Evolutionary conservation across 2,113 vertebrate genomes (phyloP).

Genomic region (Phoxinus phoxinus): DNA sequence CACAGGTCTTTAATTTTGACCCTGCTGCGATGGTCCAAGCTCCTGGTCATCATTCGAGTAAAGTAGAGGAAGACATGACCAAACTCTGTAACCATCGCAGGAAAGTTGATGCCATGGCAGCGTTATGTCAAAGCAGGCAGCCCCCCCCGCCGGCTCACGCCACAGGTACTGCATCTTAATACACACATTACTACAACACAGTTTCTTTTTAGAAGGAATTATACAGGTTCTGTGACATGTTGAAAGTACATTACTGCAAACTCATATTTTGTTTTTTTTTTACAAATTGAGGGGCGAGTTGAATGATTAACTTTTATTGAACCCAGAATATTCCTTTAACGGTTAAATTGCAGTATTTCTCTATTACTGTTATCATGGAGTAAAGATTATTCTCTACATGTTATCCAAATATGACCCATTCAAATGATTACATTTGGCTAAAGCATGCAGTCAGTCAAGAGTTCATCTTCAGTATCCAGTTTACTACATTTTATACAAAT

Average conservation of each 20-base stretch:
- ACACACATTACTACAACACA: not conserved
- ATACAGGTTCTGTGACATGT: not conserved
- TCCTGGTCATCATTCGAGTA: constrained; percentile 79
- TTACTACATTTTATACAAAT: not conserved
- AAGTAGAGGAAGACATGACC: constrained; percentile 93
- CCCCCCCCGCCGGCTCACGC: constrained; percentile 69
- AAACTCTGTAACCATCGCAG: constrained; percentile 93
- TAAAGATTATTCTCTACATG: not conserved
- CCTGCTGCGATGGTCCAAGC: constrained; percentile 82
- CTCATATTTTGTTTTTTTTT: not conserved
- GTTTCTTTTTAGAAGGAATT: not conserved
- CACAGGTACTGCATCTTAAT: constrained; percentile 65
- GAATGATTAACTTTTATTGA: not conserved
- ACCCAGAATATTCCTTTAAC: not conserved
- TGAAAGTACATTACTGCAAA: not conserved
- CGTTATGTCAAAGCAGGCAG: constrained; percentile 88
- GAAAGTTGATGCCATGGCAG: constrained; percentile 94
- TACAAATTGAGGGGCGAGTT: not conserved
- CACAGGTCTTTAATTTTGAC: constrained; percentile 90
- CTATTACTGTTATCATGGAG: not conserved
- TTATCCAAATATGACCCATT: not conserved
- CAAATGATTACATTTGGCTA: not conserved
- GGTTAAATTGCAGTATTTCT: not conserved
- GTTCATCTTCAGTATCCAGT: not conserved
- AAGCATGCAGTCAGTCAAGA: not conserved